Percentiles rank a stretch among this genome's conserved stretches.
Conservation (phyloP, 2,888 invertebrate species). For the Drosophila yooni region DNA sequence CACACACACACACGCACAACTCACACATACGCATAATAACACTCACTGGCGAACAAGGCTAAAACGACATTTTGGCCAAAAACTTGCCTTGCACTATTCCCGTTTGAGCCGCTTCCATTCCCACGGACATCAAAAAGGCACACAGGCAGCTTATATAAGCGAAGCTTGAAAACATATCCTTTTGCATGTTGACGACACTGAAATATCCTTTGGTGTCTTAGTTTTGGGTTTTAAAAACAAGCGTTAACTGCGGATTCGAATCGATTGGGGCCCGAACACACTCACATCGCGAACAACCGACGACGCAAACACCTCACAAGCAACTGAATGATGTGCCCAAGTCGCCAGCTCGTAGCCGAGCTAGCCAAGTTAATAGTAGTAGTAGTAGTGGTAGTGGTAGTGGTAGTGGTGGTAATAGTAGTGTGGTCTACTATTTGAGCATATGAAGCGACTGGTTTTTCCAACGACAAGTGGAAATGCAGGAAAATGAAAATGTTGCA, state of each 20-base stretch:
- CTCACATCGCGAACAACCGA: conserved; percentile 70
- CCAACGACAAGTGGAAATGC: conserved; percentile 46
- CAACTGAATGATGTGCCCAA: conserved; percentile 70
- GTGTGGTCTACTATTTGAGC: conserved; percentile 22
- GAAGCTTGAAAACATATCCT: conserved; percentile 10
- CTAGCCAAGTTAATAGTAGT: conserved; percentile 27
- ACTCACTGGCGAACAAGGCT: conserved; percentile 47
- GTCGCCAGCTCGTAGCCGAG: conserved; percentile 38
- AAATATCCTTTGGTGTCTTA: conserved; percentile 5
- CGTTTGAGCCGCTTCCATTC: conserved; percentile 34
- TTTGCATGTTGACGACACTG: conserved; percentile 28
- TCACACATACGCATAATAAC: conserved; percentile 2
- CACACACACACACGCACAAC: conserved; percentile 33
- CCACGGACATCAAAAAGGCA: conserved; percentile 23
- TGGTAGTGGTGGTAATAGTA: conserved; percentile 16
- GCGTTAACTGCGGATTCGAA: neutral
- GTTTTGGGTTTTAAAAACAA: conserved; percentile 7
- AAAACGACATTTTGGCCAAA: conserved; percentile 42
- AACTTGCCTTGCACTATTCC: conserved; percentile 73
- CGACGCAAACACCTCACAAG: conserved; percentile 77
- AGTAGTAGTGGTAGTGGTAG: conserved; percentile 10
- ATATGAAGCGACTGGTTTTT: conserved; percentile 68
- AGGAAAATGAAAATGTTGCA: conserved; percentile 42
- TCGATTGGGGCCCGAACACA: conserved; percentile 1
- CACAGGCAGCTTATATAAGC: conserved; percentile 21